Percentiles rank a stretch among this genome's conserved stretches.
Conservation (phyloP, 37 sponge, comb jelly and placozoan species). For the Spongia lamella region DNA sequence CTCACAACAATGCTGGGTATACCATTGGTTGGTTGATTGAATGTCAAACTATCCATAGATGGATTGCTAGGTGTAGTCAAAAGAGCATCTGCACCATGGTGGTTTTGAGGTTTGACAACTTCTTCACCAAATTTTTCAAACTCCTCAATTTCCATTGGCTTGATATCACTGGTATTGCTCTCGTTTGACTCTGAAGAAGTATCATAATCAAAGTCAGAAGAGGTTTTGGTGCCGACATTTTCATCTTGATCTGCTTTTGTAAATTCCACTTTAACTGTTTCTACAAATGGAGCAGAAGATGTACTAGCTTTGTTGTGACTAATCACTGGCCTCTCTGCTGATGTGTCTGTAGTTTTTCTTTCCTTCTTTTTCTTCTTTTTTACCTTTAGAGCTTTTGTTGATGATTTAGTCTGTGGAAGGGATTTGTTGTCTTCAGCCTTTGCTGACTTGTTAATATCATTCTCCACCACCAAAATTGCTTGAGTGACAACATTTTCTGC, state of each 20-base stretch:
- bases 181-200: neutral
- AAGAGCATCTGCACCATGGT: neutral
- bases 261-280: no score
- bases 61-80: conserved; percentile 10
- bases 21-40: neutral
- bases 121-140: neutral
- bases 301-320: neutral
- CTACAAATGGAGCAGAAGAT: no score
- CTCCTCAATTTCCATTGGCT: conserved; percentile 17
- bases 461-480: no score
- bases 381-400: neutral
- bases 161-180: neutral
- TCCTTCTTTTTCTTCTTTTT: neutral
- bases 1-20: neutral
- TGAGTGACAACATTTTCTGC: neutral
- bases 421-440: neutral
- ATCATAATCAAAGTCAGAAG: no score
- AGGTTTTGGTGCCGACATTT: no score
- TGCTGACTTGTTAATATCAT: neutral
- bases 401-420: no score
- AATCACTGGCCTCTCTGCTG: neutral
- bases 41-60: conserved; percentile 1
- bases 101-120: neutral
- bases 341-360: neutral
- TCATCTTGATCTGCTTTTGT: no score